Conservation (phyloP, 2,797 vertebrate genomes). For the Phrynocephalus forsythii region DNA sequence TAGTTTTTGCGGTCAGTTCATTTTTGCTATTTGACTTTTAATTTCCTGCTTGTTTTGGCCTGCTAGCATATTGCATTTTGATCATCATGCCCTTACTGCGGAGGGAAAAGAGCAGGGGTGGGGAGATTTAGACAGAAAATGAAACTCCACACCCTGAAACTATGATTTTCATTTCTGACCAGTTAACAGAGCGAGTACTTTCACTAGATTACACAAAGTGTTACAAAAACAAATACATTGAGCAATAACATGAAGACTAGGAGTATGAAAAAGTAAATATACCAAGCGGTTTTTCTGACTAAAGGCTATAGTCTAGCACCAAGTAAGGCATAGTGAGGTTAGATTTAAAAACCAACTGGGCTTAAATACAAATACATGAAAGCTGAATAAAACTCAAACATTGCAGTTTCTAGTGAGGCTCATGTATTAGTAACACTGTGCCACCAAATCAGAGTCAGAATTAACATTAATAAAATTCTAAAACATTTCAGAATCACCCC, state of each 20-base stretch:
- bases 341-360: not conserved
- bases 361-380: not conserved
- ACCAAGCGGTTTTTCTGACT: not conserved
- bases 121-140: not conserved
- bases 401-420: not conserved
- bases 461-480: no score
- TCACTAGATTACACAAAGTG: not conserved
- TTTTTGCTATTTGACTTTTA: not conserved
- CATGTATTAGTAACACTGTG: no score
- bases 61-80: not conserved
- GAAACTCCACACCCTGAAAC: slow-evolving; percentile 26
- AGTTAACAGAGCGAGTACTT: slow-evolving; percentile 6
- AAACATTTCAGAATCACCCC: no score
- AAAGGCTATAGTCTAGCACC: not conserved
- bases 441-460: not conserved
- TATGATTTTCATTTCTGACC: not conserved
- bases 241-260: not conserved
- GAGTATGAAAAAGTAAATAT: not conserved
- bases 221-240: not conserved
- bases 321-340: not conserved
- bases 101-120: not conserved
- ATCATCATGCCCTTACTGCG: not conserved
- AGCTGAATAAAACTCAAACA: not conserved
- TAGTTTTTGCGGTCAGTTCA: not conserved
- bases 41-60: not conserved